A percentile compares a stretch with the other conserved stretches of the same genome.
phyloP scores from a whole-genome alignment of 2,888 invertebrate species.

The Chrysolina oricalcia region DNA sequence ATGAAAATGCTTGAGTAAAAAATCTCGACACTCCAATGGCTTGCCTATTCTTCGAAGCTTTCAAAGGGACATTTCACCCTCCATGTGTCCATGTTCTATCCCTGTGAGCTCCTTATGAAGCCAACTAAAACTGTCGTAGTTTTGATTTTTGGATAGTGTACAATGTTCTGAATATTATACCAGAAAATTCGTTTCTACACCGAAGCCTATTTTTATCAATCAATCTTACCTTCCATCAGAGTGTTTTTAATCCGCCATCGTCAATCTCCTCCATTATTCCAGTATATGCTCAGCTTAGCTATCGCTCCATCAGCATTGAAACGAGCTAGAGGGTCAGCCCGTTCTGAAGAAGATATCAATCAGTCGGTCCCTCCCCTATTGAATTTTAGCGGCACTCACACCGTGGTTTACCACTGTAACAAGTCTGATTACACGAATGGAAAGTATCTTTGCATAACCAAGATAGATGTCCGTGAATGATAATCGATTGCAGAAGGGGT shows the following conservation, averaged over 20 bases:
- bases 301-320: conserved; percentile 35
- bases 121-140: no score
- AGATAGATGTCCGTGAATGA: conserved; percentile 11
- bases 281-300: background rate
- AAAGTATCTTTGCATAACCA: conserved; percentile 48
- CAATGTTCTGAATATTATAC: background rate
- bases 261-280: background rate
- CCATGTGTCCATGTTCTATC: no score
- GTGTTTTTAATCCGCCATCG: background rate
- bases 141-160: no score
- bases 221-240: no score
- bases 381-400: conserved; percentile 56
- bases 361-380: conserved; percentile 55
- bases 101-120: no score
- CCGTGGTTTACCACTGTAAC: conserved; percentile 57
- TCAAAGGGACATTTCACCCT: no score
- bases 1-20: no score
- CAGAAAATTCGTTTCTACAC: background rate
- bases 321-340: conserved; percentile 50
- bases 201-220: background rate
- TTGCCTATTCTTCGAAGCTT: no score
- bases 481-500: background rate
- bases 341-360: conserved; percentile 54
- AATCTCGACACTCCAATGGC: no score
- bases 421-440: conserved; percentile 57